Evolutionary conservation across 2,113 vertebrate genomes (phyloP).

Genomic region (Capreolus pygargus): DNA sequence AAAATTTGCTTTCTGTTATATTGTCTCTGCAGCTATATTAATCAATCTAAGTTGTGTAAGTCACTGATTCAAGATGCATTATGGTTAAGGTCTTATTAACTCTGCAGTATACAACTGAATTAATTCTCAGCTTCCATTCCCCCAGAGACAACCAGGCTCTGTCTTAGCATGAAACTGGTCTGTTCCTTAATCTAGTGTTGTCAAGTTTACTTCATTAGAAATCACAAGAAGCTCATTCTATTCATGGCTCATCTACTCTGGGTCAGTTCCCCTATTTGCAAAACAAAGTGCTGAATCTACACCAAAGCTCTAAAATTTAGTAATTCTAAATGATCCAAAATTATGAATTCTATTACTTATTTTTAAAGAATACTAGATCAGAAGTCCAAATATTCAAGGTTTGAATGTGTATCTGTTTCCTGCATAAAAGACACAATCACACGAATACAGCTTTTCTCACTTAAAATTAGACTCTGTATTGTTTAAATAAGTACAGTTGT

Average conservation of each 20-base stretch:
- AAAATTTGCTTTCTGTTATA: neutral
- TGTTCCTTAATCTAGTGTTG: neutral
- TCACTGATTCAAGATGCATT: neutral
- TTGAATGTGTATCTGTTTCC: neutral
- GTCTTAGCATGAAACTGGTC: neutral
- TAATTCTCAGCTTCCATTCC: neutral
- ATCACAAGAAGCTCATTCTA: neutral
- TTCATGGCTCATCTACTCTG: neutral
- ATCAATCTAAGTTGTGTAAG: neutral
- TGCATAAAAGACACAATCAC: neutral
- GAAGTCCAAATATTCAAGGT: neutral
- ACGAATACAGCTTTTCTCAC: neutral
- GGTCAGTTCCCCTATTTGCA: neutral
- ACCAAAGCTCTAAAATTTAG: neutral
- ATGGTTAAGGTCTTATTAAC: neutral
- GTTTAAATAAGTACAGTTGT: neutral
- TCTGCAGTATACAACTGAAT: neutral
- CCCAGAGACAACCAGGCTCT: neutral
- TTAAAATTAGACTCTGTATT: neutral
- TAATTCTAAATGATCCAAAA: neutral
- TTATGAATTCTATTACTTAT: neutral
- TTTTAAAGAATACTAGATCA: neutral
- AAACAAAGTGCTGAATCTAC: neutral
- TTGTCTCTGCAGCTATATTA: neutral
- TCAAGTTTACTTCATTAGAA: neutral